A percentile compares a stretch with the other conserved stretches of the same genome.
phyloP scores from a whole-genome alignment of 2,797 vertebrate genomes.

The Chelidonichthys spinosus region DNA sequence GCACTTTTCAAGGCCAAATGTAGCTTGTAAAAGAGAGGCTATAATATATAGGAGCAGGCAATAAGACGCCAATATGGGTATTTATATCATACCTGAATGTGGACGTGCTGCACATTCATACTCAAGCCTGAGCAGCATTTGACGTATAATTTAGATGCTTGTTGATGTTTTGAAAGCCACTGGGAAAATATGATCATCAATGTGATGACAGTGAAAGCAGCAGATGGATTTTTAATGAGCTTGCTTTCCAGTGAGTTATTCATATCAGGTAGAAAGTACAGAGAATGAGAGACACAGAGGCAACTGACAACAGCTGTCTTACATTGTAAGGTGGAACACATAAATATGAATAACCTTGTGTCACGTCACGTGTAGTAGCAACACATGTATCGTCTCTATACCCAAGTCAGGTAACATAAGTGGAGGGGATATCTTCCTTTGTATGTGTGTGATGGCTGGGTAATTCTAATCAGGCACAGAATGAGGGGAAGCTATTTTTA shows the following conservation, averaged over 20 bases:
- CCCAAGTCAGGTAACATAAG: conserved; percentile 38
- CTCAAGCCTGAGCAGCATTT: neutral
- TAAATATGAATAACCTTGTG: conserved; percentile 53
- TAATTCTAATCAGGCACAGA: conserved; percentile 75
- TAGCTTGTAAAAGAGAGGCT: conserved; percentile 9
- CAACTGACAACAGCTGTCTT: conserved; percentile 36
- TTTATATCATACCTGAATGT: neutral
- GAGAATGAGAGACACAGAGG: conserved; percentile 26
- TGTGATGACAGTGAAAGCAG: conserved; percentile 26
- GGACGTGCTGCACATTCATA: neutral
- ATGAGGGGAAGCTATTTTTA: conserved; percentile 81
- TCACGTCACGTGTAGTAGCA: conserved; percentile 20
- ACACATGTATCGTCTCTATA: conserved; percentile 15
- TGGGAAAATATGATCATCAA: neutral
- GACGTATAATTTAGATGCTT: conserved; percentile 4
- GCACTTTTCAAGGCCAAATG: conserved; percentile 17
- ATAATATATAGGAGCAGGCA: neutral
- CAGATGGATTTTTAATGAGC: conserved; percentile 42
- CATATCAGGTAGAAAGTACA: conserved; percentile 44
- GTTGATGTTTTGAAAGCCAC: conserved; percentile 36
- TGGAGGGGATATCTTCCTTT: conserved; percentile 53
- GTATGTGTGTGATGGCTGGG: conserved; percentile 67
- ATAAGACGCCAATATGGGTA: conserved; percentile 11
- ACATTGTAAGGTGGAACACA: conserved; percentile 31
- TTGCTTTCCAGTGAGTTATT: conserved; percentile 51